Percentiles rank a stretch among this genome's conserved stretches.
Conservation (phyloP, 2,888 invertebrate species). For the Alentia gelatinosa region DNA sequence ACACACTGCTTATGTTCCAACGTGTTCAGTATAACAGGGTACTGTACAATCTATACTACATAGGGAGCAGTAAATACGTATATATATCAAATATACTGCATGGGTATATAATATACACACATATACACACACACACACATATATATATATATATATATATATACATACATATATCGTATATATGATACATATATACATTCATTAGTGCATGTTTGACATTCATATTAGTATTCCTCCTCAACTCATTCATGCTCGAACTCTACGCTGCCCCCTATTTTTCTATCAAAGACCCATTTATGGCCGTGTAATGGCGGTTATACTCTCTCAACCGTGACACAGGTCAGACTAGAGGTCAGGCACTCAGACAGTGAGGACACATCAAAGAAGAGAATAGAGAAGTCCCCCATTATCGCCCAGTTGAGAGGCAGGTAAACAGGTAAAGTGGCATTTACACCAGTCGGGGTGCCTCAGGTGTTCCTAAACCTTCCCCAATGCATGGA, state of each 20-base stretch:
- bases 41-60: no score
- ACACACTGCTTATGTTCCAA: no score
- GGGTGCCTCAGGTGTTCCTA: no score
- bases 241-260: neutral
- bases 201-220: no score
- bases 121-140: constrained; percentile 7
- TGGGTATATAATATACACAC: neutral
- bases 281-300: neutral
- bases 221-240: no score
- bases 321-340: neutral
- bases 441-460: no score
- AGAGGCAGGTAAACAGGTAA: neutral
- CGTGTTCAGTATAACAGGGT: no score
- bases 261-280: neutral
- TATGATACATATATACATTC: constrained; percentile 48
- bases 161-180: no score
- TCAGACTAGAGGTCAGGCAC: neutral
- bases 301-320: neutral
- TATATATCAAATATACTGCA: no score
- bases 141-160: constrained; percentile 32
- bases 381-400: neutral
- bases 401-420: neutral
- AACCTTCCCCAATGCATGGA: no score
- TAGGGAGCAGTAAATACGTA: neutral
- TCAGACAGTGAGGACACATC: neutral